Evolutionary conservation across 2,113 vertebrate genomes (phyloP).

Genomic region (Sebastes schlegelii): DNA sequence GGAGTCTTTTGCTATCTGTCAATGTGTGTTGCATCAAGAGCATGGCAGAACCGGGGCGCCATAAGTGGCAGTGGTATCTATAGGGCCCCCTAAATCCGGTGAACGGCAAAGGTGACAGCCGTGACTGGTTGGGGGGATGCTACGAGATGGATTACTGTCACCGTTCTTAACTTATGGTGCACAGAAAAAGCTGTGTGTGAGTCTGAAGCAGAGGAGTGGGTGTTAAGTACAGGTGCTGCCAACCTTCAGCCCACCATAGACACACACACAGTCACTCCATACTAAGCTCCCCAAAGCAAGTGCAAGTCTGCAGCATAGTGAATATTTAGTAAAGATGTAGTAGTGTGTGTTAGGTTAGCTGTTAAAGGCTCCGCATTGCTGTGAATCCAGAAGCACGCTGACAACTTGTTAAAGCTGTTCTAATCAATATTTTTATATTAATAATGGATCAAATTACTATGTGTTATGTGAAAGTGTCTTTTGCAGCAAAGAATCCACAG

Average conservation of each 20-base stretch:
- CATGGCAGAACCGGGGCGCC: slow-evolving; percentile 37
- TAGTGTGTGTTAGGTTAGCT: background rate
- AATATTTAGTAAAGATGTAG: slow-evolving; percentile 8
- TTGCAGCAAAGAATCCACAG: background rate
- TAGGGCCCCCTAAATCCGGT: slow-evolving; percentile 61
- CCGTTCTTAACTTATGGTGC: slow-evolving; percentile 38
- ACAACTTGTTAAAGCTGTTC: background rate
- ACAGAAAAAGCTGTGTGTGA: slow-evolving; percentile 22
- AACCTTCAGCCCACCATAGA: slow-evolving; percentile 57
- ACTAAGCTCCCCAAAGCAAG: slow-evolving; percentile 15
- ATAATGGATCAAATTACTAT: background rate
- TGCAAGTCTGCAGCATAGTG: slow-evolving; percentile 1
- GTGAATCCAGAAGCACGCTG: background rate
- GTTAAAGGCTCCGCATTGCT: background rate
- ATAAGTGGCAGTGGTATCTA: slow-evolving; percentile 56
- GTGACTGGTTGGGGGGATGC: slow-evolving; percentile 61
- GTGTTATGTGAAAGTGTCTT: background rate
- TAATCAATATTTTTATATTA: background rate
- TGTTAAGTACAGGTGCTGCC: slow-evolving; percentile 62
- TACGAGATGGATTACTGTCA: slow-evolving; percentile 74
- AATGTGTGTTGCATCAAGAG: slow-evolving; percentile 54
- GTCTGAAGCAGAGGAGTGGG: slow-evolving; percentile 51
- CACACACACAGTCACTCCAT: slow-evolving; percentile 11
- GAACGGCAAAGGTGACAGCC: slow-evolving; percentile 72
- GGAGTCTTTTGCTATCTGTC: slow-evolving; percentile 64